Evolutionary conservation across 2,113 vertebrate genomes (phyloP), one percentile per base, ranked within the genome.

Genomic region (Vombatus ursinus): DNA sequence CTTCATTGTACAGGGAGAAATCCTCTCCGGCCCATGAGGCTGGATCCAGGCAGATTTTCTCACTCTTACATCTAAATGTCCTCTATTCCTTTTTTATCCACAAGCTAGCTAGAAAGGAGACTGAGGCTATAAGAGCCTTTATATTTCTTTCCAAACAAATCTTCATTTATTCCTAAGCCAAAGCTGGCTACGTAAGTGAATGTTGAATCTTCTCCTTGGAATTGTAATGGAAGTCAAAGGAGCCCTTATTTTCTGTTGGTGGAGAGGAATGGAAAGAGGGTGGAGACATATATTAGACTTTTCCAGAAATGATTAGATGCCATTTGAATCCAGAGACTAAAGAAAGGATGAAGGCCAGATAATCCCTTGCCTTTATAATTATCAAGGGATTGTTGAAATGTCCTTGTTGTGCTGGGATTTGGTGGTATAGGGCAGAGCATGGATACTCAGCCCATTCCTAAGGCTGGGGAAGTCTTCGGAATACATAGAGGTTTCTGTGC

Each of bases 111-210:
- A 47, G 47, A 91, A 54, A 49, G 91, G 94, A 95, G 96, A 96
- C 90, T 94, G 93, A 98, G 91, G 89, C 96, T 93, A 92, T 44
- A 84, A 44, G 16, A 84, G n/a, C 47, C 50, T 97, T 95, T 95
- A 92, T 23, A 94, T 93, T 96, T 95, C 6, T 44, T 44, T 84
- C 44, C n/a, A 44, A 23, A 2, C 7, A 44, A n/a, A 84, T 84
- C 19, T 44, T 84, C n/a, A 84, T 84, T 84, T 84, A 44, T 84
- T 23, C 68, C 19, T 84, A 84, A 84, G 23, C 16, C 68, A 8
- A 84, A 44, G 68, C 68, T 84, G 44, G 19, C 44, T 84, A 84
- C 19, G n/a, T 10, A n/a, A n/a, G 37, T 77, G 61, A 84, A 84
- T 44, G n/a, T 23, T 84, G 68, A 84, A 14, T 68, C 61, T 84